These are phyloP conservation scores for Spicauda simplicius DNA, from an alignment of 2,888 invertebrate species.

Conservation along the genomic window DNA sequence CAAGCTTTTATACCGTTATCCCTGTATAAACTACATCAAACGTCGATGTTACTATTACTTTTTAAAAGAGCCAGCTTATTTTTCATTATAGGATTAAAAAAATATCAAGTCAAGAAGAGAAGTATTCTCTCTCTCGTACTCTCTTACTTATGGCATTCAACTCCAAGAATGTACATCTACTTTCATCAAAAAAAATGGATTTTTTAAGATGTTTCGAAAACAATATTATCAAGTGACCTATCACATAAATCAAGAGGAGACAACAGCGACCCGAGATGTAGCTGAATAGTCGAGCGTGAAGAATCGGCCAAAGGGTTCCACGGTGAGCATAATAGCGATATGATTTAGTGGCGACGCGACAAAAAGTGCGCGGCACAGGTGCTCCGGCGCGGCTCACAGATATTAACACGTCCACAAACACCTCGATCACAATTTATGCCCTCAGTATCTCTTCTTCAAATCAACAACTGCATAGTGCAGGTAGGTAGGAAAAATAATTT, in stretches of 20 bases:
- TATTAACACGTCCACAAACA: neutral
- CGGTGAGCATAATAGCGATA: conserved; percentile 43
- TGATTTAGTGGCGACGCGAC: conserved; percentile 51
- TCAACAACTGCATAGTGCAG: conserved; percentile 2
- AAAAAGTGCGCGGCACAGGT: conserved; percentile 51
- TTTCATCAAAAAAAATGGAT: neutral
- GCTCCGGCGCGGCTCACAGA: conserved; percentile 31
- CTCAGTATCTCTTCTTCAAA: neutral
- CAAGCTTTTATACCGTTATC: neutral
- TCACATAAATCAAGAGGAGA: conserved; percentile 32
- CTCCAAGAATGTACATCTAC: neutral
- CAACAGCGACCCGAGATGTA: conserved; percentile 36
- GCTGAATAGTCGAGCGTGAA: conserved; percentile 45
- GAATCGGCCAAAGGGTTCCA: conserved; percentile 55
- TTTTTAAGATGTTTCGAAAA: conserved; percentile 5
- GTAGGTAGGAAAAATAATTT: neutral
- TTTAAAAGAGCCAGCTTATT: too few species aligned
- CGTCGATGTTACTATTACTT: neutral
- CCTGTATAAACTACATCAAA: neutral
- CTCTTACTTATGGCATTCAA: too few species aligned
- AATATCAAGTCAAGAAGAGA: too few species aligned
- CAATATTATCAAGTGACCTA: conserved; percentile 31
- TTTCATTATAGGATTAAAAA: too few species aligned
- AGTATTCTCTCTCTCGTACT: too few species aligned
- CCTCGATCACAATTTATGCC: conserved; percentile 7